phyloP scores from a whole-genome alignment of 2,888 invertebrate species.

The Pachydiplax longipennis region DNA sequence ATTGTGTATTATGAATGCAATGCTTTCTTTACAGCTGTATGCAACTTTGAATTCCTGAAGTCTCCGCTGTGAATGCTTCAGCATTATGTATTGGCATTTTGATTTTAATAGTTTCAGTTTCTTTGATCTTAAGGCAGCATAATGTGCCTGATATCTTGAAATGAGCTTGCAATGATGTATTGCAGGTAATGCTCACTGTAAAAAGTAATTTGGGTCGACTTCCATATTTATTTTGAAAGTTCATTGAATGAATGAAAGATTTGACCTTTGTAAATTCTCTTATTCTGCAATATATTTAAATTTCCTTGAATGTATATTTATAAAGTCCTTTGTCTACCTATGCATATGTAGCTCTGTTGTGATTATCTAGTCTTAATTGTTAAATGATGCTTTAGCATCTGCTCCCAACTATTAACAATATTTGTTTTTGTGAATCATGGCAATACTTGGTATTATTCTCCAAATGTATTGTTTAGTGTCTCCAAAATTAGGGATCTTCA shows the following conservation, averaged over 20 bases:
- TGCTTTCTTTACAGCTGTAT: neutral
- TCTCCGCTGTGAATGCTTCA: neutral
- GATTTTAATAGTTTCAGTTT: neutral
- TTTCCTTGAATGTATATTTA: slow-evolving; percentile 18
- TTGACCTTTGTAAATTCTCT: neutral
- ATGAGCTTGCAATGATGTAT: neutral
- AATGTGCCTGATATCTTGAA: neutral
- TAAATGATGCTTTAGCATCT: slow-evolving; percentile 9
- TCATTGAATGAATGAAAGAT: neutral
- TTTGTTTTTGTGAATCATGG: neutral
- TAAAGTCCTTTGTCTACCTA: slow-evolving; percentile 7
- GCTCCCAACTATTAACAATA: slow-evolving; percentile 1
- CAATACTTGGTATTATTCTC: neutral
- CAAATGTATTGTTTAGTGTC: neutral
- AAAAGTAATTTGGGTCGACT: neutral
- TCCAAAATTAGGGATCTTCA: neutral
- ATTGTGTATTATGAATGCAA: neutral
- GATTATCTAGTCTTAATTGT: slow-evolving; percentile 41
- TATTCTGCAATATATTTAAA: slow-evolving; percentile 33
- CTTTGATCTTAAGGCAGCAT: neutral
- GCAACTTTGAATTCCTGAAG: neutral
- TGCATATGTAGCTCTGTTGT: slow-evolving; percentile 33
- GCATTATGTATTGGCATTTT: neutral
- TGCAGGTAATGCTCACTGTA: neutral
- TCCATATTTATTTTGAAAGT: slow-evolving; percentile 11